These are phyloP conservation scores for Coracias cyanogaster DNA, from an alignment of 2,797 vertebrate genomes.

Conservation along the genomic window DNA sequence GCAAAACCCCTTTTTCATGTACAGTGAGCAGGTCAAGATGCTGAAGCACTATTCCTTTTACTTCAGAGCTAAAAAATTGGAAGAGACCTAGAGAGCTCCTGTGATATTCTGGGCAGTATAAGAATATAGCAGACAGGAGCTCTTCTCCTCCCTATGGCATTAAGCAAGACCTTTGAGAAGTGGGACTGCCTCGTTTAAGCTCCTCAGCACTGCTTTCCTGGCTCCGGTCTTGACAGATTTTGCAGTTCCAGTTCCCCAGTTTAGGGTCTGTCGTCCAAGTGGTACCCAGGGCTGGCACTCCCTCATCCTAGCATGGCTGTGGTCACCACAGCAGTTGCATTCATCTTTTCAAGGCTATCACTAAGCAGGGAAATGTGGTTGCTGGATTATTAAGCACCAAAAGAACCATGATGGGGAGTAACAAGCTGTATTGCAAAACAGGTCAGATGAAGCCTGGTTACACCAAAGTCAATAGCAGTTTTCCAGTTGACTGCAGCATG, in stretches of 20 bases:
- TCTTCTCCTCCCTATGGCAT: background rate
- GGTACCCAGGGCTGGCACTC: background rate
- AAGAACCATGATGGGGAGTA: background rate
- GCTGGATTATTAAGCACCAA: background rate
- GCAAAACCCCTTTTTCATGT: background rate
- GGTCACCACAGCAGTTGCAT: accelerated
- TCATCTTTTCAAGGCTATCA: background rate
- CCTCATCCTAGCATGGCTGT: background rate
- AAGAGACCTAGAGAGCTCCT: background rate
- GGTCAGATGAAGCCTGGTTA: background rate
- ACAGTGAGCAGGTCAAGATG: background rate
- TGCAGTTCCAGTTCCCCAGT: background rate
- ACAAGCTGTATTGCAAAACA: background rate
- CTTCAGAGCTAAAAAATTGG: background rate
- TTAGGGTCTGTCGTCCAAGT: background rate
- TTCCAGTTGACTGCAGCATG: background rate
- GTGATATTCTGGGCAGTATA: background rate
- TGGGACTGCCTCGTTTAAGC: background rate
- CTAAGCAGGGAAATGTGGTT: background rate
- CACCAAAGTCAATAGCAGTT: background rate
- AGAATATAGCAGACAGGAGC: background rate
- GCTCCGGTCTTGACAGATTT: background rate
- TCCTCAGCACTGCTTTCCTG: background rate
- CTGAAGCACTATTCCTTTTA: background rate
- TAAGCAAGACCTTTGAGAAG: background rate